These are phyloP conservation scores for Melolontha melolontha DNA, from an alignment of 2,888 invertebrate genomes.

Conservation along the genomic window DNA sequence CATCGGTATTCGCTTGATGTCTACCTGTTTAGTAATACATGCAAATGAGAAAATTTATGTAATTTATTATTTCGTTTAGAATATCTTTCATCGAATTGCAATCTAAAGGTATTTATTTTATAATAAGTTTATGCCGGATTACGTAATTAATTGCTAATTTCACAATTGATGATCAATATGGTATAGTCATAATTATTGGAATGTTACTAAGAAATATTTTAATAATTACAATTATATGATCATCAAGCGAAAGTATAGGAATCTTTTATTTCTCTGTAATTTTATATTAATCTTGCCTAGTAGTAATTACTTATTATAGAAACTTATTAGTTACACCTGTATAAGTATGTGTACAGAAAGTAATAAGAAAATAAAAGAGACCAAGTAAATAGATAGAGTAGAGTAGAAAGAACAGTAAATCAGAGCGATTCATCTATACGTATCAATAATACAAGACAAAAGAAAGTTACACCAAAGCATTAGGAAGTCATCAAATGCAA, in stretches of 20 bases:
- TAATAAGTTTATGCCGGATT: too few relatives aligned
- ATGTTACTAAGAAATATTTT: too few relatives aligned
- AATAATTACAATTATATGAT: too few relatives aligned
- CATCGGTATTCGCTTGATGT: conserved; percentile 3
- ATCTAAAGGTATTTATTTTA: neutral
- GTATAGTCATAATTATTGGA: too few relatives aligned
- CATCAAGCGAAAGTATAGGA: too few relatives aligned
- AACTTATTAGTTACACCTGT: conserved; percentile 3
- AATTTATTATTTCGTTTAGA: too few relatives aligned
- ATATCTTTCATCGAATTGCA: neutral
- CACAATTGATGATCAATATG: too few relatives aligned
- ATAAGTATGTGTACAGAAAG: conserved; percentile 1
- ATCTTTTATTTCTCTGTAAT: too few relatives aligned
- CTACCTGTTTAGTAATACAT: neutral
- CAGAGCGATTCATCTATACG: conserved; percentile 21
- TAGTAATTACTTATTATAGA: too few relatives aligned
- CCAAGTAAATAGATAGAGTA: neutral
- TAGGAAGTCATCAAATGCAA: conserved; percentile 38
- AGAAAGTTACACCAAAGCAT: conserved; percentile 34
- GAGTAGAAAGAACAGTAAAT: conserved; percentile 8
- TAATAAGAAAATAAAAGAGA: neutral
- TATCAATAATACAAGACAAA: conserved; percentile 35
- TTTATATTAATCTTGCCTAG: too few relatives aligned
- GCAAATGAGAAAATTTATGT: too few relatives aligned
- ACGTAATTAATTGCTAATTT: too few relatives aligned